Conservation (phyloP, 2,113 vertebrate species). For the Perccottus glenii region DNA sequence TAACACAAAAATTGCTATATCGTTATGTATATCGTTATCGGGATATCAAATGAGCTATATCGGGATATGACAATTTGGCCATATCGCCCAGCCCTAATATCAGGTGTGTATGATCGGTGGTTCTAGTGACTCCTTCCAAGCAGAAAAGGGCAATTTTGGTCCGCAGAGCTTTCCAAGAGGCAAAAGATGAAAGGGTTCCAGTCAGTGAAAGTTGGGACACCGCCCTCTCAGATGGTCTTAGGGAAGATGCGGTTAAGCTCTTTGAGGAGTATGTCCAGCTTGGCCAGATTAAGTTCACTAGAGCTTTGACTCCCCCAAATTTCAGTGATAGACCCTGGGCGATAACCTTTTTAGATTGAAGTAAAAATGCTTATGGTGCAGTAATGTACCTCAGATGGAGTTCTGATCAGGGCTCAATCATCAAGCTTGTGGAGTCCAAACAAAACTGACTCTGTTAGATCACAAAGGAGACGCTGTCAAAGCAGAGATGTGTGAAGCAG, state of each 20-base stretch:
- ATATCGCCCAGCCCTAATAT: too few relatives aligned
- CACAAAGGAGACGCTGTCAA: slow-evolving; percentile 13
- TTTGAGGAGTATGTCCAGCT: slow-evolving; percentile 25
- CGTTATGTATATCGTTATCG: too few relatives aligned
- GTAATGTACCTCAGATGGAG: slow-evolving; percentile 2
- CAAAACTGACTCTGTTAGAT: not conserved
- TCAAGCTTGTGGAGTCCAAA: slow-evolving; percentile 20
- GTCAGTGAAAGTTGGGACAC: slow-evolving; percentile 26
- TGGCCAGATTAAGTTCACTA: not conserved
- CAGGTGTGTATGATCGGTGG: not conserved
- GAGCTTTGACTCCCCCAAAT: not conserved
- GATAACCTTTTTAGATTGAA: slow-evolving; percentile 25
- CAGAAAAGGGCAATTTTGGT: slow-evolving; percentile 6
- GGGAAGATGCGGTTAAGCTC: slow-evolving; percentile 22
- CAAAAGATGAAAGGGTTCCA: rapidly evolving
- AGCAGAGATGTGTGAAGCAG: slow-evolving; percentile 27
- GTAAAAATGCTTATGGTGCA: slow-evolving; percentile 10
- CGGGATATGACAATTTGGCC: too few relatives aligned
- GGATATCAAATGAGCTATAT: too few relatives aligned
- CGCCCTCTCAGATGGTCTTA: slow-evolving; percentile 14
- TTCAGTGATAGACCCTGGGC: rapidly evolving
- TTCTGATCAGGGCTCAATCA: rapidly evolving
- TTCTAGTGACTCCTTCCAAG: slow-evolving; percentile 5
- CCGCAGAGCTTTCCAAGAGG: not conserved
- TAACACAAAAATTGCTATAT: too few relatives aligned